Base-by-base conservation (phyloP, 2,113 vertebrate genomes). In the Melozone crissalis region DNA sequence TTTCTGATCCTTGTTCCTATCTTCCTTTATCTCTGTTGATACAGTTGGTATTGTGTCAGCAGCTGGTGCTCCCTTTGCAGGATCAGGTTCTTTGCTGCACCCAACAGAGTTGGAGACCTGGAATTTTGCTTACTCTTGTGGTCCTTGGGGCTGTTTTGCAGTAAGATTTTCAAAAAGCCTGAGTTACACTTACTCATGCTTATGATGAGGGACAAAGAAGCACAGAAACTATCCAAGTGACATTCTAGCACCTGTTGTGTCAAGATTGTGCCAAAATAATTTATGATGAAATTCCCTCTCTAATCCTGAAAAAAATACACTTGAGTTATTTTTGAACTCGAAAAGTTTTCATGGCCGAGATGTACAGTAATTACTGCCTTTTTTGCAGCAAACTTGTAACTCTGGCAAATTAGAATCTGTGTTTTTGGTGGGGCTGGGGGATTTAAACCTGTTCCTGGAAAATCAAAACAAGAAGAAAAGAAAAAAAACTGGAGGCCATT, bases 401-500 rank as follows among this genome's bases (percentile, higher is more conserved):
- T 89, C 59, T 68, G 22, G 7, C 17, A 47, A 61, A 49, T 61
- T 47, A 22, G 35, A 80, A 47, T 43, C 43, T 22, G 23, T 10
- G 5, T 1, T 58, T 91, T 39, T 13, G 7, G 7, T 26, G 59
- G 2, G 0, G 0, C 15, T 39, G n/a, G 39, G 39, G 10, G 35
- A 21, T 87, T 89, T 47, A 73, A 80, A 51, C 17, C 8, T 55
- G 6, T 49, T 83, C 24, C 31, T 68, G 58, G 46, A 73, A 84
- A 84, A 72, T 55, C 14, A 55, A 76, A 89, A 44, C 14, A 58
- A 41, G 33, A 84, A 15, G 15, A 61, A 71, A 78, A 10, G 30
- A 18, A 61, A 71, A 78, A 10, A 54, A 18, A 18, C 47, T 33
- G 31, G 62, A n/a, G 67, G 22, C 15, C 10, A 8, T 46, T 88